Conservation (phyloP, 2,888 invertebrate genomes). For the Stramonita haemastoma region DNA sequence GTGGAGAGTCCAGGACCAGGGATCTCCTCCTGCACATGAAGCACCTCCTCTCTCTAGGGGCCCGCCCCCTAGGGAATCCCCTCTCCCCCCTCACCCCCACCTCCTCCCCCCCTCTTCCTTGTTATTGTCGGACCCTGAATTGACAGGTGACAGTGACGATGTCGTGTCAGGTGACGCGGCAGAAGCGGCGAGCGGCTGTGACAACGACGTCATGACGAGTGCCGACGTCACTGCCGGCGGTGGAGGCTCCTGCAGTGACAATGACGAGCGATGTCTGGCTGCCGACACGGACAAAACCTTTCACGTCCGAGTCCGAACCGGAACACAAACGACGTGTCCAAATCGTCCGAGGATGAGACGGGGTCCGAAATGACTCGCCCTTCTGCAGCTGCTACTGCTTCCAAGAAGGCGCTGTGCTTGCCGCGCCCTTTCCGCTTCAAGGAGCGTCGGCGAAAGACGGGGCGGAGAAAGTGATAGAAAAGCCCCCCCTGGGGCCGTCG, state of each 20-base stretch:
- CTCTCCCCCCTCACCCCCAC: not conserved
- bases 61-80: not conserved
- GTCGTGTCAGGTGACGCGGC: no score
- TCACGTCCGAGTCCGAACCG: constrained; percentile 36
- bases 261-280: constrained; percentile 5
- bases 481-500: constrained; percentile 39
- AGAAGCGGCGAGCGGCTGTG: no score
- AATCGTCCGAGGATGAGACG: constrained; percentile 38
- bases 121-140: not conserved
- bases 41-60: not conserved
- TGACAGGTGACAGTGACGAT: no score
- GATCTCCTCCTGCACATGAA: constrained; percentile 19
- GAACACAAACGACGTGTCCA: constrained; percentile 31
- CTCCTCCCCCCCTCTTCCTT: no score
- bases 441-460: constrained; percentile 39
- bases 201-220: not conserved
- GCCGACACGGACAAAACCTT: constrained; percentile 15
- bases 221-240: not conserved
- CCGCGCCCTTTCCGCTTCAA: constrained; percentile 45
- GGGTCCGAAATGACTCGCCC: not conserved
- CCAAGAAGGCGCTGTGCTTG: constrained; percentile 46
- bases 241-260: constrained; percentile 11
- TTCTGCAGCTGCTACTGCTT: not conserved
- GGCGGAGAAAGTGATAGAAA: constrained; percentile 45
- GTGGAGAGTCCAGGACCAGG: constrained; percentile 54